Base-by-base conservation (phyloP, 2,888 invertebrate species). In the Galerucella calmariensis region DNA sequence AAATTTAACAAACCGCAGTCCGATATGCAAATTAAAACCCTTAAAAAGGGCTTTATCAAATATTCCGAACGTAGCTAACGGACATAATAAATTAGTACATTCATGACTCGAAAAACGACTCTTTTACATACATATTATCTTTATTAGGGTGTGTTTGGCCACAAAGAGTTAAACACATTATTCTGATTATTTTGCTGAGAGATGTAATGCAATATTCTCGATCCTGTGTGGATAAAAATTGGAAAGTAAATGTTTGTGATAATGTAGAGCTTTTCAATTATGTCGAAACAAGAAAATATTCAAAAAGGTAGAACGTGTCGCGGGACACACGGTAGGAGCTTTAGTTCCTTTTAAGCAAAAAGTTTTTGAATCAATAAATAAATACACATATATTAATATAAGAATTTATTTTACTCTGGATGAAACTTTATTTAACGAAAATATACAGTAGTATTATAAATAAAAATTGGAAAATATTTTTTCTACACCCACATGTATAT, bases 131-230 rank as follows among this genome's bases (percentile, higher is more conserved):
- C 16, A 56, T 9, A 56, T 76, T 76, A 72, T 72, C 74, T 74
- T 76, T 76, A 76, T 76, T 74, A 69, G 74, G 76, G 76, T 72
- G 72, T 72, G 76, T 74, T 69, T 63, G n/a, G 53, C 74, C 69
- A 59, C 63, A 69, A 69, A 72, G 74, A 74, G 59, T 72, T 67
- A 74, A 72, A 74, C 67, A 73, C 74, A 76, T 76, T 74, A 74
- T 67, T 66, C 62, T 69, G 75, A 75, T 75, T 75, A 75, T 67
- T 75, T 46, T 58, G 51, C 66, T 61, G 69, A 69, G 66, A 61
- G 72, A 61, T 73, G 67, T 67, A 75, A 73, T 75, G 73, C 67
- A 75, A 75, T 75, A 67, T 72, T 74, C 65, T 74, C 59, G 74
- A 67, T 44, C 35, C 46, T 48, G 53, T 53, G 51, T 1, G 20